A percentile compares a stretch with the other conserved stretches of the same genome.
Evolutionary conservation across 2,888 invertebrate species (phyloP).

Genomic region (Danaus chrysippus): DNA sequence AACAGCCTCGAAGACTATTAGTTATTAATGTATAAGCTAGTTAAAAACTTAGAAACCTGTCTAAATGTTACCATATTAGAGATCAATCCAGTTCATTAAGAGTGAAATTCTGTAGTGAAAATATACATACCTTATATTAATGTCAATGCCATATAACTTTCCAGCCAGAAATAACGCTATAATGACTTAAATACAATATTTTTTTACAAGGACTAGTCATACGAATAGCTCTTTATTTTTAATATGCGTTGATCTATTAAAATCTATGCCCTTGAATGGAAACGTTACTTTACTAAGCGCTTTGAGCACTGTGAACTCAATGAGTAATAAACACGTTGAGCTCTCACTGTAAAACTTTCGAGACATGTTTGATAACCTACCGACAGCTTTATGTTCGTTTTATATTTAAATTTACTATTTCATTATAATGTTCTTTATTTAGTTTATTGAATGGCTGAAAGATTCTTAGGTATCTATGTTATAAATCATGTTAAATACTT

Average conservation of each 20-base stretch:
- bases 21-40: too few relatives aligned
- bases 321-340: constrained; percentile 23
- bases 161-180: too few relatives aligned
- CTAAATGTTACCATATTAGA: too few relatives aligned
- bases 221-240: neutral
- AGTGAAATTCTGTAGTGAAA: too few relatives aligned
- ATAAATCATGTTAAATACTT: too few relatives aligned
- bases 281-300: neutral
- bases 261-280: neutral
- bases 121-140: too few relatives aligned
- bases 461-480: too few relatives aligned
- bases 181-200: neutral
- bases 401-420: neutral
- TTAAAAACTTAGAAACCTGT: too few relatives aligned
- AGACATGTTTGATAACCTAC: constrained; percentile 64
- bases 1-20: too few relatives aligned
- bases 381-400: constrained; percentile 56
- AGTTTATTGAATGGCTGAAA: too few relatives aligned
- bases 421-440: neutral
- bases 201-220: neutral
- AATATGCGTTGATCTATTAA: neutral
- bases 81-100: too few relatives aligned
- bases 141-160: too few relatives aligned
- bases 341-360: constrained; percentile 58
- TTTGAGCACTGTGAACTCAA: neutral